These are phyloP conservation scores for Sebastes reedi DNA, from an alignment of 2,797 vertebrate species.

Conservation along the genomic window DNA sequence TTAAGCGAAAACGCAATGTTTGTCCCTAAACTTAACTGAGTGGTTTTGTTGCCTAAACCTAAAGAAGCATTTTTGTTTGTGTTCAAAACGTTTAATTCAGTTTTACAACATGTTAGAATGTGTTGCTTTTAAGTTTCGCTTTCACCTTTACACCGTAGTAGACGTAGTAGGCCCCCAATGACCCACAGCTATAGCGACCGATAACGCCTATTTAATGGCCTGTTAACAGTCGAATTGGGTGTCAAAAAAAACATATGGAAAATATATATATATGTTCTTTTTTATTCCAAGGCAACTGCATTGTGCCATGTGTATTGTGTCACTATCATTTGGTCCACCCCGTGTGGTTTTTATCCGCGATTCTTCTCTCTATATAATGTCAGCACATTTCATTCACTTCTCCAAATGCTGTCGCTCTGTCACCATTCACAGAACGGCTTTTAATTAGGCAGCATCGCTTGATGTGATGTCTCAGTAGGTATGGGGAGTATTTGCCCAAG, in stretches of 20 bases:
- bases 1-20: too few species aligned
- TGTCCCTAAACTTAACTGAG: too few species aligned
- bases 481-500: constrained; percentile 74
- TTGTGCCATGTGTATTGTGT: not conserved
- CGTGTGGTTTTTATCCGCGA: not conserved
- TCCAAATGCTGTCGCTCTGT: constrained; percentile 21
- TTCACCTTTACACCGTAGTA: too few species aligned
- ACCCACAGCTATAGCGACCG: too few species aligned
- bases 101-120: too few species aligned
- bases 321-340: not conserved
- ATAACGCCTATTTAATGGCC: too few species aligned
- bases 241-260: not conserved
- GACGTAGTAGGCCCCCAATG: too few species aligned
- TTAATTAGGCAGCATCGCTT: constrained; percentile 75
- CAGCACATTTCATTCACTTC: constrained; percentile 38
- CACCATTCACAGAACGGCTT: constrained; percentile 42
- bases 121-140: too few species aligned
- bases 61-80: too few species aligned
- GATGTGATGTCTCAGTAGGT: constrained; percentile 75
- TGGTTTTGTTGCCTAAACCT: too few species aligned
- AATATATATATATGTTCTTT: not conserved
- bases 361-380: not conserved
- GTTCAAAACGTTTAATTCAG: too few species aligned
- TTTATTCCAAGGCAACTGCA: not conserved
- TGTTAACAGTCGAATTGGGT: too few species aligned